Evolutionary conservation across 2,888 invertebrate species (phyloP).

Genomic region (Pterobdella sp.): DNA sequence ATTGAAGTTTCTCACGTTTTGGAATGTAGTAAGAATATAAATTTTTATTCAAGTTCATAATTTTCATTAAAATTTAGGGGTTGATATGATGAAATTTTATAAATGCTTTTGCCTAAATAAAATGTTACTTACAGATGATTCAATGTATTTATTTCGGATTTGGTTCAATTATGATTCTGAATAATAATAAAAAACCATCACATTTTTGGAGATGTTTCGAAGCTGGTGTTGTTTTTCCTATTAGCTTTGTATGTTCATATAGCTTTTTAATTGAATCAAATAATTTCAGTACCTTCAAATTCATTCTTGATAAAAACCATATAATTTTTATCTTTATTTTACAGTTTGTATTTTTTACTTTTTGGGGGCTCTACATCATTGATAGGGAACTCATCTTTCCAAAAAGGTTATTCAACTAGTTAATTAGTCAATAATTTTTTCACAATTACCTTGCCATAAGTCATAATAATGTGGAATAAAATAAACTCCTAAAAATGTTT

Average conservation of each 20-base stretch:
- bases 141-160: too few species aligned
- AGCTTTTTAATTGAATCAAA: background rate
- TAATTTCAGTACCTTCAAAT: background rate
- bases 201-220: background rate
- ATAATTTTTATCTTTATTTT: background rate
- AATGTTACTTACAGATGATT: too few species aligned
- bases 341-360: background rate
- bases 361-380: background rate
- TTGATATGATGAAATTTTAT: too few species aligned
- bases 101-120: background rate
- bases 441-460: too few species aligned
- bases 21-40: background rate
- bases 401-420: background rate
- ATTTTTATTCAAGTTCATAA: background rate
- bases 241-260: background rate
- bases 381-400: background rate
- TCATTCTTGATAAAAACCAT: background rate
- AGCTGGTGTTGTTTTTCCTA: too few species aligned
- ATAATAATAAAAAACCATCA: background rate
- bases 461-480: too few species aligned
- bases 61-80: background rate
- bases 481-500: too few species aligned
- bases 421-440: background rate
- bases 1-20: background rate
- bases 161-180: too few species aligned